A percentile compares a stretch with the other conserved stretches of the same genome.
Evolutionary conservation across 2,797 vertebrate genomes (phyloP).

Genomic region (Gorsachius magnificus): DNA sequence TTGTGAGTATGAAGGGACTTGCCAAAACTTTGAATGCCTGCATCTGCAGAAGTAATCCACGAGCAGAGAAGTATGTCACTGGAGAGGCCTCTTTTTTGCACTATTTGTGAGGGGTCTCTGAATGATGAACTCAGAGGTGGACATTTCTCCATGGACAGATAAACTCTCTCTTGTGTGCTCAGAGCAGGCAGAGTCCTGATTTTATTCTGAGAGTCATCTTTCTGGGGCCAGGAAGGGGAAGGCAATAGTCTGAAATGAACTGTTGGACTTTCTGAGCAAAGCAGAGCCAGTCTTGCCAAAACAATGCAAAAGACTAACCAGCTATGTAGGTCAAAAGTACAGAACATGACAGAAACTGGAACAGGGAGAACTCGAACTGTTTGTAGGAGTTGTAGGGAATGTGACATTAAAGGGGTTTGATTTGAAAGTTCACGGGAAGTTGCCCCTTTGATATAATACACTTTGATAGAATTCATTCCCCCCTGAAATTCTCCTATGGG

Average conservation of each 20-base stretch:
- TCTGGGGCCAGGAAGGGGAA: background rate
- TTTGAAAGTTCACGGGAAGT: background rate
- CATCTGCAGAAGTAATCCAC: background rate
- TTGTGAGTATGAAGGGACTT: background rate
- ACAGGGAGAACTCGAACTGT: background rate
- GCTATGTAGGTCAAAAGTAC: background rate
- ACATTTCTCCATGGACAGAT: background rate
- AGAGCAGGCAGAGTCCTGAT: background rate
- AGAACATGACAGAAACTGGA: background rate
- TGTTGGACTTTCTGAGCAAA: background rate
- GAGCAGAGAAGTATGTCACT: background rate
- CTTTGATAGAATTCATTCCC: background rate
- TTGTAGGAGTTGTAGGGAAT: background rate
- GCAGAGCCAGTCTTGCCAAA: background rate
- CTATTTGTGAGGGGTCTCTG: background rate
- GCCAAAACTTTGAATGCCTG: background rate
- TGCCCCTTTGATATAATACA: background rate
- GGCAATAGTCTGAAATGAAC: background rate
- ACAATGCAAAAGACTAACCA: accelerated
- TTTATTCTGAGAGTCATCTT: background rate
- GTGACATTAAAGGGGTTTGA: background rate
- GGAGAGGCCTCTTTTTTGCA: background rate
- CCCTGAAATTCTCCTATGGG: background rate
- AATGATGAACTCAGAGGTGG: accelerated
- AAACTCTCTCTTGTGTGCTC: background rate